phyloP scores from a whole-genome alignment of 2,888 invertebrate species.

The Tanypteryx hageni region DNA sequence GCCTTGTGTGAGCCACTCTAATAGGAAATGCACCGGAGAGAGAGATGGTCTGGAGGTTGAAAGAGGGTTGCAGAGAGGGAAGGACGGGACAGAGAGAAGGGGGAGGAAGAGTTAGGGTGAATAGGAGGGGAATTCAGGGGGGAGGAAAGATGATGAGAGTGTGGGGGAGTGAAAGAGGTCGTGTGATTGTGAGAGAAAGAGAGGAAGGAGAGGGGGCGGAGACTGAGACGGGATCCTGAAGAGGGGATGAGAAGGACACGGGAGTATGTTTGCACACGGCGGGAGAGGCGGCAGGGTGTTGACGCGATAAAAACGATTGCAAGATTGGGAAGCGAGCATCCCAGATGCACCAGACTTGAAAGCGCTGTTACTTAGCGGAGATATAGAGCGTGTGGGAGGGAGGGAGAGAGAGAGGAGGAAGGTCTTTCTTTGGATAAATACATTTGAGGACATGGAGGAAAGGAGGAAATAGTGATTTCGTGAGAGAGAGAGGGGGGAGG shows the following conservation, averaged over 20 bases:
- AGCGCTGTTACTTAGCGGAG: constrained; percentile 18
- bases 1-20: constrained; percentile 42
- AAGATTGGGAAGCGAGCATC: constrained; percentile 22
- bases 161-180: not conserved
- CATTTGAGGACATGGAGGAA: not conserved
- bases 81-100: not conserved
- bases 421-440: constrained; percentile 12
- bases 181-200: not conserved
- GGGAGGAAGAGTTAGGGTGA: not conserved
- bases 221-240: too few relatives aligned
- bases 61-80: not conserved
- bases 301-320: constrained; percentile 37
- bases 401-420: not conserved
- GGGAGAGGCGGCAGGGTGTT: not conserved
- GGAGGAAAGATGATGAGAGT: not conserved
- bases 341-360: constrained; percentile 50
- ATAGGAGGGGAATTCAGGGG: not conserved
- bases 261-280: constrained; percentile 5
- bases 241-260: not conserved
- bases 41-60: not conserved
- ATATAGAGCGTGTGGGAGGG: not conserved
- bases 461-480: not conserved
- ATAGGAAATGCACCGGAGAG: not conserved
- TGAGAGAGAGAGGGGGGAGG: not conserved
- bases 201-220: not conserved